Evolutionary conservation across 2,888 invertebrate genomes (phyloP).

Genomic region (Luperina testacea): DNA sequence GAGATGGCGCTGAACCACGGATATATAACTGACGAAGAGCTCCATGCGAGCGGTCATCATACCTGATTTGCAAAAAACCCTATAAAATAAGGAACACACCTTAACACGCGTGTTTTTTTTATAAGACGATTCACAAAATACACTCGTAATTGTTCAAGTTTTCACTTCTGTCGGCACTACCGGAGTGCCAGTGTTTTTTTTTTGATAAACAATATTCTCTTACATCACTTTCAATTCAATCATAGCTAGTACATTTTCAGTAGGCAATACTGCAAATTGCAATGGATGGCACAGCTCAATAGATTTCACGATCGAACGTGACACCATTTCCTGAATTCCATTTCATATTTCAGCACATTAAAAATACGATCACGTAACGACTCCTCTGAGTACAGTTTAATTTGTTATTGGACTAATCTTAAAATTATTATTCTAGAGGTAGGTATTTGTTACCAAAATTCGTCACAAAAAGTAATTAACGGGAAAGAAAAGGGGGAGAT

Average conservation of each 20-base stretch:
- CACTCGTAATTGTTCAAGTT: no score
- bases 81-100: no score
- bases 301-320: constrained; percentile 58
- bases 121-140: no score
- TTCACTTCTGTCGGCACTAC: no score
- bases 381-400: constrained; percentile 35
- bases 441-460: not conserved
- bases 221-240: not conserved
- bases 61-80: no score
- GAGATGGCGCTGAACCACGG: no score
- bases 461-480: not conserved
- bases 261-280: constrained; percentile 25
- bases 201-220: not conserved
- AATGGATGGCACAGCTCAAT: constrained; percentile 44
- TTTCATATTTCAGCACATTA: constrained; percentile 47
- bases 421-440: constrained; percentile 4
- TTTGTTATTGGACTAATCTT: constrained; percentile 25
- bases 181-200: no score
- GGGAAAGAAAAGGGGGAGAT: not conserved
- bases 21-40: no score
- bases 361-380: constrained; percentile 52
- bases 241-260: not conserved
- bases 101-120: no score
- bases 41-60: no score
- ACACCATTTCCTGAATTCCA: constrained; percentile 44